Evolutionary conservation across 2,113 vertebrate genomes (phyloP), one percentile per base, ranked within the genome.

Genomic region (Numida meleagris): DNA sequence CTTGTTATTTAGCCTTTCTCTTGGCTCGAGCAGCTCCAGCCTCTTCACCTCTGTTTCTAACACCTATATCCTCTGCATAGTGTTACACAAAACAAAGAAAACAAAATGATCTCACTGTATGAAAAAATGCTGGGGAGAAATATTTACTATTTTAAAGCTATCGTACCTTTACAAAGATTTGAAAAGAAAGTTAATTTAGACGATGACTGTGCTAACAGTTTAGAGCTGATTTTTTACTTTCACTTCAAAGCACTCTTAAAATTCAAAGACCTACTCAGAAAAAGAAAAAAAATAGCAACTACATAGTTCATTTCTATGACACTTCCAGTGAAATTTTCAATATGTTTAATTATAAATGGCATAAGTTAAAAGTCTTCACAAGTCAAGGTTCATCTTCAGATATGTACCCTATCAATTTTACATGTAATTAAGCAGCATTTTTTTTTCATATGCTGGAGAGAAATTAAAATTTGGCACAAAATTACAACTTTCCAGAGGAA

Each of bases 351-450:
- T 94, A 89, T 42, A 90, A 89, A 91, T 66, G 43, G 77, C 77
- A 91, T 50, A 86, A 82, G 63, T 93, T 76, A 81, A 57, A 78
- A 66, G 23, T 76, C 79, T 94, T 81, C 1, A 0, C 38, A 83
- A 70, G 61, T 45, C 36, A 92, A 92, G 57, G 62, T 85, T 89
- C 40, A 85, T 78, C 89, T 90, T 90, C 36, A 86, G 73, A 87
- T 70, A 88, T 27, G 14, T 31, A 48, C 9, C 55, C 75, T 88
- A 86, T 87, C 82, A 87, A 84, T 92, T 73, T 36, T 21, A 89
- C 18, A 65, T 67, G 74, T 45, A 90, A 92, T 75, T 88, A 86
- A 91, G 51, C 13, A 61, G 67, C 14, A 12, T 7, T 46, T 76
- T 7, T 45, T 75, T 68, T 93, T 90, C 23, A 61, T 45, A 45